These are phyloP conservation scores for Trissoscelio sp. DNA, from an alignment of 2,888 invertebrate genomes.

Conservation along the genomic window DNA sequence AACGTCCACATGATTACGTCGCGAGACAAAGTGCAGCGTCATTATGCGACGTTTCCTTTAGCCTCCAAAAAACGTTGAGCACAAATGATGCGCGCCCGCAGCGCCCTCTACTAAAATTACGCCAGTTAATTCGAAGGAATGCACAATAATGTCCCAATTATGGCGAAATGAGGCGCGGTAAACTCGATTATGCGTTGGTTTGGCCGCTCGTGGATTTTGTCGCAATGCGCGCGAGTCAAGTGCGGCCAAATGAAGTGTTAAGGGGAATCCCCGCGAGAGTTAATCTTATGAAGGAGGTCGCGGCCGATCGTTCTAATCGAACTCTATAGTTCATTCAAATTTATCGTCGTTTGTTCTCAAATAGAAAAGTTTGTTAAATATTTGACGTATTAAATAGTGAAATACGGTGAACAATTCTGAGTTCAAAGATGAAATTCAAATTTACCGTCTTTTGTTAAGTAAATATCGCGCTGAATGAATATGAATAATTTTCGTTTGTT, in stretches of 20 bases:
- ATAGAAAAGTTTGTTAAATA: background rate
- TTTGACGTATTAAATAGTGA: background rate
- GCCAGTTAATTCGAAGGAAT: slow-evolving; percentile 45
- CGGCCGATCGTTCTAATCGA: background rate
- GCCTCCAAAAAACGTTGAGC: background rate
- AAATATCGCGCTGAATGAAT: too few relatives aligned
- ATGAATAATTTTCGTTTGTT: too few relatives aligned
- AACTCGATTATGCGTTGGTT: slow-evolving; percentile 49
- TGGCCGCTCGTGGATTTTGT: slow-evolving; percentile 36
- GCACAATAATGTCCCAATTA: slow-evolving; percentile 50
- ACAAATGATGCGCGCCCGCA: background rate
- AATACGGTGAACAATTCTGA: too few relatives aligned
- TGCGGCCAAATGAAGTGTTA: slow-evolving; percentile 45
- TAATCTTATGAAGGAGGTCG: slow-evolving; percentile 36
- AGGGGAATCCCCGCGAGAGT: slow-evolving; percentile 42
- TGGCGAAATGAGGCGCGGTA: slow-evolving; percentile 34
- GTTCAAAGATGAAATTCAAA: too few relatives aligned
- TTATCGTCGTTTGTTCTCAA: background rate
- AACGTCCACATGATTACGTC: slow-evolving; percentile 42
- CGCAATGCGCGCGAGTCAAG: slow-evolving; percentile 42
- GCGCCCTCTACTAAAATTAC: slow-evolving; percentile 22
- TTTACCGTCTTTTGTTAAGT: too few relatives aligned
- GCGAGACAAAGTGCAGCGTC: slow-evolving; percentile 28
- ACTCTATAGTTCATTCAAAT: slow-evolving; percentile 20
- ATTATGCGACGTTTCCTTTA: slow-evolving; percentile 6